Percentiles rank a stretch among this genome's conserved stretches.
Conservation (phyloP, 2,888 invertebrate genomes). For the Papilio demoleus region DNA sequence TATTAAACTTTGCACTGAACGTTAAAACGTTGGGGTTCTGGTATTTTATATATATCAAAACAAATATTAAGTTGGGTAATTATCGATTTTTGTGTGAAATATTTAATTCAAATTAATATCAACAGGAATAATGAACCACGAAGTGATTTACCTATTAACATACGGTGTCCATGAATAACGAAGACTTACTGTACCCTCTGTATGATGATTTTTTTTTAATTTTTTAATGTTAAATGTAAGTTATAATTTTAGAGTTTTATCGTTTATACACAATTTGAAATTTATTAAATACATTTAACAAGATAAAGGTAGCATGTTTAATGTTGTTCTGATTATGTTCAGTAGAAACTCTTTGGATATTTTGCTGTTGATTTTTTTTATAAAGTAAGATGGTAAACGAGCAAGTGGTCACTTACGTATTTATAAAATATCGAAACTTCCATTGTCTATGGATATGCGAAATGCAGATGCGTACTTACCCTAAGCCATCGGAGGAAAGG, state of each 20-base stretch:
- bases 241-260: not conserved
- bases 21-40: not conserved
- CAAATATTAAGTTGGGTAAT: not conserved
- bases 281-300: not conserved
- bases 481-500: no score
- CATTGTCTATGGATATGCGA: no score
- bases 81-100: not conserved
- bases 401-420: no score
- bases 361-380: no score
- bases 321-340: no score
- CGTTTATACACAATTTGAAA: not conserved
- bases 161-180: conserved; percentile 20
- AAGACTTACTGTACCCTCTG: conserved; percentile 15
- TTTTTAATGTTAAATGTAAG: conserved; percentile 10
- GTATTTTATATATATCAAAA: not conserved
- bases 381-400: no score
- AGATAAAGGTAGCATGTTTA: not conserved
- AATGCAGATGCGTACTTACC: no score
- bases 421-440: no score
- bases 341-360: no score
- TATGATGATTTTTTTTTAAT: not conserved
- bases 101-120: conserved; percentile 17
- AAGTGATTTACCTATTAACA: conserved; percentile 12
- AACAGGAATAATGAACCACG: conserved; percentile 31
- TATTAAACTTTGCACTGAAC: no score